A percentile compares a stretch with the other conserved stretches of the same genome.
phyloP scores from a whole-genome alignment of 2,797 vertebrate genomes.

The Gobionotothen gibberifrons region DNA sequence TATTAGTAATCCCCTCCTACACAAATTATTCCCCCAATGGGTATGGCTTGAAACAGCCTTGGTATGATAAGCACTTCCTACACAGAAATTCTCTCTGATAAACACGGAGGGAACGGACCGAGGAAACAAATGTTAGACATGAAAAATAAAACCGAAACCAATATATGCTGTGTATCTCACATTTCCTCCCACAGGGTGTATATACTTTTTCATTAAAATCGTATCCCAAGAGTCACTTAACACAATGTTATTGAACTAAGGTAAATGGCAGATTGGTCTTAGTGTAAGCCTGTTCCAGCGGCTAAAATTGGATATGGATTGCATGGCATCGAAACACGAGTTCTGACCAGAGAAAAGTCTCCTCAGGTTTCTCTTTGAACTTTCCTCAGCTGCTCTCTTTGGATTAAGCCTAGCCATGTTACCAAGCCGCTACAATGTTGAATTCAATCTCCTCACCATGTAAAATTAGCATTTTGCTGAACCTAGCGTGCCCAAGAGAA shows the following conservation, averaged over 20 bases:
- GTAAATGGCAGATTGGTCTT: slow-evolving; percentile 3
- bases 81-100: slow-evolving; percentile 53
- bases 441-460: background rate
- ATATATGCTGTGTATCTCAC: slow-evolving; percentile 6
- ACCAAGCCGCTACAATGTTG: background rate
- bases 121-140: slow-evolving; percentile 35
- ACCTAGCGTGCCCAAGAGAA: background rate
- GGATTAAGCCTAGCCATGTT: background rate
- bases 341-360: slow-evolving; percentile 11
- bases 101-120: slow-evolving; percentile 29
- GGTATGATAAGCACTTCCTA: slow-evolving; percentile 65
- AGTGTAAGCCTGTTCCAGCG: background rate
- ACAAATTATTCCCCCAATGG: slow-evolving; percentile 54
- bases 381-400: slow-evolving; percentile 14
- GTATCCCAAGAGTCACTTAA: background rate
- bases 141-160: slow-evolving; percentile 30
- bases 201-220: slow-evolving; percentile 6
- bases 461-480: background rate
- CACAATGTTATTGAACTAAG: background rate
- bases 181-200: background rate
- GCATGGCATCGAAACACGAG: background rate
- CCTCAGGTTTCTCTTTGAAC: slow-evolving; percentile 29
- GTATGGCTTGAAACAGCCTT: slow-evolving; percentile 56
- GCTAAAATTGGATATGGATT: slow-evolving; percentile 17
- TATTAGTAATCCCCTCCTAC: slow-evolving; percentile 53